Evolutionary conservation across 2,113 vertebrate genomes (phyloP), one percentile per base, ranked within the genome.

Genomic region (Pagrus major): DNA sequence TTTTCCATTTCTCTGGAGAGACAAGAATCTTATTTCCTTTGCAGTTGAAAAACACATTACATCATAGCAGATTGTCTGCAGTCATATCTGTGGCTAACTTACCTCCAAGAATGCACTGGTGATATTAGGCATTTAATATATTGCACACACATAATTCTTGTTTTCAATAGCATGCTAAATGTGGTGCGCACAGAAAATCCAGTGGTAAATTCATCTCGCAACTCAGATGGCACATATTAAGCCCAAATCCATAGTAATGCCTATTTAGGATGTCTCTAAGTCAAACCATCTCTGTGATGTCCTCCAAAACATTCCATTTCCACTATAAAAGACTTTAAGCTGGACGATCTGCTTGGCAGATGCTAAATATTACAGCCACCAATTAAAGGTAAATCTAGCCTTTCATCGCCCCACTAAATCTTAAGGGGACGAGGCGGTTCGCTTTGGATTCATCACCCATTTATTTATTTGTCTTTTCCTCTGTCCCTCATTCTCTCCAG

Each of bases 331-430:
- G 70, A 86, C 67, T 67, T 89, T 91, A 87, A 90, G 81, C 81
- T 82, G 60, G 16, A 49, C 33, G 74, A 89, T 93, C 90, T 93
- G 91, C 86, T 66, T 84, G 76, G 86, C 92, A 95, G 91, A 93
- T 94, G 92, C 85, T 91, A 79, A 88, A 89, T 90, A 90, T 89
- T 89, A 86, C 83, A 83, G 76, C 39, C 76, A 89, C 73, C 86
- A 89, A 92, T 89, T 93, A 89, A 94, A 92, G 89, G 92, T 92
- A 90, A 91, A 92, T 85, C 83, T 80, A 78, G 83, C 71, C 86
- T 92, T 92, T 92, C 90, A 90, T 81, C 86, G 15, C 84, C 58
- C 58, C 84, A 80, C 81, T 93, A 87, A 92, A 93, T 94, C 86
- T 88, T 56, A 83, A 76, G 39, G 78, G 66, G 83, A 83, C 83